phyloP scores from a whole-genome alignment of 2,113 vertebrate genomes.

The Tautogolabrus adspersus region DNA sequence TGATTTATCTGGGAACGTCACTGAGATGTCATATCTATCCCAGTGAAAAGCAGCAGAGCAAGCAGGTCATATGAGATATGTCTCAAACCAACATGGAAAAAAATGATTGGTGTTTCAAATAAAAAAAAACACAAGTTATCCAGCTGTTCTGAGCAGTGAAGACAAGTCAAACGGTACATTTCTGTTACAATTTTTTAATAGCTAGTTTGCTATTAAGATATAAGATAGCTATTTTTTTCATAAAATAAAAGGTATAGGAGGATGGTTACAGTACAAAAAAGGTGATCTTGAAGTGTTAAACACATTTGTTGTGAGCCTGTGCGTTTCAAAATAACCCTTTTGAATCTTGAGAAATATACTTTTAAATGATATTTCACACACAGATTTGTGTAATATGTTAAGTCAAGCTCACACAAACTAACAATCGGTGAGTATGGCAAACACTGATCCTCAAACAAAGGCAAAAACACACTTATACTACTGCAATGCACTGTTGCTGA shows the following conservation, averaged over 20 bases:
- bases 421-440: conserved; percentile 56
- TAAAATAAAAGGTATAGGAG: not conserved
- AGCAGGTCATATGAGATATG: conserved; percentile 78
- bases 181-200: conserved; percentile 17
- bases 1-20: conserved; percentile 81
- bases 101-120: conserved; percentile 73
- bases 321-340: not conserved
- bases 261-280: not conserved
- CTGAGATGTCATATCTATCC: conserved; percentile 77
- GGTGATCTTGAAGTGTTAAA: not conserved
- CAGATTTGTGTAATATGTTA: conserved; percentile 15
- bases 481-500: too few relatives aligned
- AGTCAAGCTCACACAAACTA: conserved; percentile 71
- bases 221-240: too few relatives aligned
- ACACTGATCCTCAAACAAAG: conserved; percentile 44
- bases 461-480: conserved; percentile 3
- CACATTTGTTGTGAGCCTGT: not conserved
- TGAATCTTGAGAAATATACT: conserved; percentile 1
- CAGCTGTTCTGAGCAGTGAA: conserved; percentile 46
- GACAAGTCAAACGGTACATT: conserved; percentile 57
- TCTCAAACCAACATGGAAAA: conserved; percentile 64
- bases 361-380: not conserved
- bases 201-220: conserved; percentile 22
- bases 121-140: conserved; percentile 59
- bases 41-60: conserved; percentile 78